Percentiles rank a stretch among this genome's conserved stretches.
phyloP scores from a whole-genome alignment of 2,113 vertebrate species.

The Stigmatopora argus region DNA sequence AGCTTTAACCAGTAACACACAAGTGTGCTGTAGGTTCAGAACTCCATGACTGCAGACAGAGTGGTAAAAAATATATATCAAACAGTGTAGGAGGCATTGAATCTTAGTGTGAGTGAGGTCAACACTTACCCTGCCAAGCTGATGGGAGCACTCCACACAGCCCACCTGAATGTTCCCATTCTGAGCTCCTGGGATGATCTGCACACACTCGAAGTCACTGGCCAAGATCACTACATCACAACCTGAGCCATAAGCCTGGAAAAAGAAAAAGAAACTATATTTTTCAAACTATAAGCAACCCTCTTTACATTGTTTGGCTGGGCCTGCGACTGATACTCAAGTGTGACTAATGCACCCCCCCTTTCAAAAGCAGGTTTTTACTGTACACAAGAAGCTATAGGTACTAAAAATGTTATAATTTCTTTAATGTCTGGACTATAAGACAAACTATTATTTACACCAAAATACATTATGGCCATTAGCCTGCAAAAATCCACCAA shows the following conservation, averaged over 20 bases:
- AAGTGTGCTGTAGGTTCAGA: background rate
- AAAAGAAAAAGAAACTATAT: constrained; percentile 20
- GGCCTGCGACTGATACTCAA: too few species aligned
- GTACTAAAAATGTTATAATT: background rate
- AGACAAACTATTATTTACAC: too few species aligned
- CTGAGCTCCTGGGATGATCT: constrained; percentile 98
- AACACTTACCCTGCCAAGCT: constrained; percentile 89
- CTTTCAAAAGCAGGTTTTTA: too few species aligned
- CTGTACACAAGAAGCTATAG: background rate
- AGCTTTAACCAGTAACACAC: background rate
- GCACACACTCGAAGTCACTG: constrained; percentile 96
- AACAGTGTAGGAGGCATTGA: constrained; percentile 2
- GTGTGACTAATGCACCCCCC: too few species aligned
- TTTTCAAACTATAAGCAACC: background rate
- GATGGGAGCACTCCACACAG: constrained; percentile 95
- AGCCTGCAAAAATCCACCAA: too few species aligned
- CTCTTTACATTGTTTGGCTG: too few species aligned
- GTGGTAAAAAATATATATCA: constrained; percentile 3
- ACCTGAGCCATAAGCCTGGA: constrained; percentile 93
- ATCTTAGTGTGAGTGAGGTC: constrained; percentile 22
- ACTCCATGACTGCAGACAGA: background rate
- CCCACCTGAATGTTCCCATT: constrained; percentile 99
- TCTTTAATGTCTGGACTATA: background rate
- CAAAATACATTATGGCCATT: too few species aligned
- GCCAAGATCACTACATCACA: constrained; percentile 96